These are phyloP conservation scores for Chlorodrepanis virens DNA, from an alignment of 2,113 vertebrate genomes.

Conservation along the genomic window DNA sequence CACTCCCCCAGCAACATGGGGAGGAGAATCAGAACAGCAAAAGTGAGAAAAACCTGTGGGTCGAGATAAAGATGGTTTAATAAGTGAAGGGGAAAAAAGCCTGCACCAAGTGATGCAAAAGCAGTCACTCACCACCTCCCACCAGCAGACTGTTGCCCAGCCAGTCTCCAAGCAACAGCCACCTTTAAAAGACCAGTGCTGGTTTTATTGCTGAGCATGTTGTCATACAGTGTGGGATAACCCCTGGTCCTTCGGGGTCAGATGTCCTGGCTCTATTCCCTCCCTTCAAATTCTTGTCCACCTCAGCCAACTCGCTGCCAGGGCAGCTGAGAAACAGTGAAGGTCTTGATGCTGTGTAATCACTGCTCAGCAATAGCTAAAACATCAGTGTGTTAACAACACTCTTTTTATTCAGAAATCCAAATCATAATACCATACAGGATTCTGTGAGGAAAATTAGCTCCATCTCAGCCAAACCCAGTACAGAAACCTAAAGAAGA, in stretches of 20 bases:
- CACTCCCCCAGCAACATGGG: neutral
- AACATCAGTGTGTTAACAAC: neutral
- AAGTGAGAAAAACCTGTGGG: conserved; percentile 18
- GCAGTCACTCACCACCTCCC: conserved; percentile 22
- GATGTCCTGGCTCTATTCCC: neutral
- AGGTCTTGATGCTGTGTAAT: neutral
- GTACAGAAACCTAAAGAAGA: neutral
- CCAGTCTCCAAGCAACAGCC: conserved; percentile 24
- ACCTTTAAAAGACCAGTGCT: neutral
- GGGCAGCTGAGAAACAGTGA: neutral
- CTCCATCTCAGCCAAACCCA: neutral
- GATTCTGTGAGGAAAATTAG: neutral
- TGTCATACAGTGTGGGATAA: neutral
- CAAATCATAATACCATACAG: neutral
- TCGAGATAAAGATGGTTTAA: neutral
- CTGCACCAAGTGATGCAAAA: neutral
- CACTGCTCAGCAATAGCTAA: neutral
- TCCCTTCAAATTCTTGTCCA: neutral
- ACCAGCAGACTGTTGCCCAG: conserved; percentile 22
- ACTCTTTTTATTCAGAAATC: neutral
- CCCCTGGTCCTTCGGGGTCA: neutral
- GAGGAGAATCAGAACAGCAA: neutral
- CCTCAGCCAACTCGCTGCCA: neutral
- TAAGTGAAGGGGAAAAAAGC: neutral
- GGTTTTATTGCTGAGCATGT: neutral